Evolutionary conservation across 2,888 invertebrate species (phyloP).

Genomic region (Drosophila rellima): DNA sequence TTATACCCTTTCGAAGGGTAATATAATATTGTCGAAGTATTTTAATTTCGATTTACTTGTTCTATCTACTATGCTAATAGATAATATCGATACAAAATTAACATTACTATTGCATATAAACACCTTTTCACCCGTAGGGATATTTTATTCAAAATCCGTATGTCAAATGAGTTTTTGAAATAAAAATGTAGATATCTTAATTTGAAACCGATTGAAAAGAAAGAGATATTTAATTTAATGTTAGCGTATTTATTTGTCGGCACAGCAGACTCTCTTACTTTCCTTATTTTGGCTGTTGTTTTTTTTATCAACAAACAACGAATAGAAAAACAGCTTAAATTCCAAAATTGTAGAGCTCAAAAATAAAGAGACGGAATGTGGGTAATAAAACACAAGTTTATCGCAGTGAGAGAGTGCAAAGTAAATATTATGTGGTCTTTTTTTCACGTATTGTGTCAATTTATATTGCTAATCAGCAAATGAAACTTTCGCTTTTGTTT

Average conservation of each 20-base stretch:
- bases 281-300: not conserved
- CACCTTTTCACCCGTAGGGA: too few relatives aligned
- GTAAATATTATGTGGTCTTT: not conserved
- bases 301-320: conserved; percentile 27
- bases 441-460: conserved; percentile 20
- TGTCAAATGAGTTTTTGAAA: too few relatives aligned
- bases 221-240: not conserved
- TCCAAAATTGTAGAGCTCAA: conserved; percentile 7
- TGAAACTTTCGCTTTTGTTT: conserved; percentile 50
- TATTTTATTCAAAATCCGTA: too few relatives aligned
- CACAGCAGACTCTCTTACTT: not conserved
- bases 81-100: too few relatives aligned
- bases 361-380: conserved; percentile 1
- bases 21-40: not conserved
- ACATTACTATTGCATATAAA: too few relatives aligned
- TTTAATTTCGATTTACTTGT: not conserved
- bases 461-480: conserved; percentile 39
- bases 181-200: too few relatives aligned
- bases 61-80: too few relatives aligned
- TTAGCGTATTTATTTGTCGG: conserved; percentile 12
- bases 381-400: conserved; percentile 12
- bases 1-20: conserved; percentile 16
- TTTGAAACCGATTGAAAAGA: too few relatives aligned
- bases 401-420: conserved; percentile 17
- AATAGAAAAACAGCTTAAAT: conserved; percentile 21